Percentiles rank a stretch among this genome's conserved stretches.
Evolutionary conservation across 2,888 invertebrate species (phyloP).

Genomic region (Caradrina clavipalpis): DNA sequence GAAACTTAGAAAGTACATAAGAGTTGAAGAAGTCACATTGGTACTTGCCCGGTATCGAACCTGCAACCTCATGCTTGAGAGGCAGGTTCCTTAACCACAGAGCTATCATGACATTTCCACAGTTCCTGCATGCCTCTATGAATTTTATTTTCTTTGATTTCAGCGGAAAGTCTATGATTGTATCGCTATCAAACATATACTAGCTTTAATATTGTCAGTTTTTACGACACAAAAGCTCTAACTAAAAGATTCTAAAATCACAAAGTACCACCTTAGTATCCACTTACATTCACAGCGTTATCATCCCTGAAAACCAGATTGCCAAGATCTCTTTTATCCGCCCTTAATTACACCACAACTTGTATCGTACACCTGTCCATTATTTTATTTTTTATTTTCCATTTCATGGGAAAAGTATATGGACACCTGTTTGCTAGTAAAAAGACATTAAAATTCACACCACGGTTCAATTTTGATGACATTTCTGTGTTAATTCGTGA

Average conservation of each 20-base stretch:
- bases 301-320: constrained; percentile 79
- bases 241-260: constrained; percentile 6
- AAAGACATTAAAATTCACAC: constrained; percentile 50
- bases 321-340: constrained; percentile 75
- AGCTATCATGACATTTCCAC: no score
- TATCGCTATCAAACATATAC: no score
- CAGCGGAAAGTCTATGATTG: no score
- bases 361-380: constrained; percentile 78
- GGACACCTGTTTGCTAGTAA: constrained; percentile 73
- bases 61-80: no score
- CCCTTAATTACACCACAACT: constrained; percentile 79
- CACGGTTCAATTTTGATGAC: constrained; percentile 38
- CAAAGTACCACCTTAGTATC: constrained; percentile 37
- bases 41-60: no score
- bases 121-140: no score
- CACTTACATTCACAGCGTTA: constrained; percentile 52
- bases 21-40: no score
- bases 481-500: constrained; percentile 45
- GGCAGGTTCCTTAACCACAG: no score
- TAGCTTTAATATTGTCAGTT: no score
- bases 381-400: constrained; percentile 73
- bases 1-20: no score
- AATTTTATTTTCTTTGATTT: no score
- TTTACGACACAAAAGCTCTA: no score
- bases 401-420: constrained; percentile 78